These are phyloP conservation scores for Myanophis thanlyinensis DNA, from an alignment of 2,113 vertebrate species.

Conservation along the genomic window DNA sequence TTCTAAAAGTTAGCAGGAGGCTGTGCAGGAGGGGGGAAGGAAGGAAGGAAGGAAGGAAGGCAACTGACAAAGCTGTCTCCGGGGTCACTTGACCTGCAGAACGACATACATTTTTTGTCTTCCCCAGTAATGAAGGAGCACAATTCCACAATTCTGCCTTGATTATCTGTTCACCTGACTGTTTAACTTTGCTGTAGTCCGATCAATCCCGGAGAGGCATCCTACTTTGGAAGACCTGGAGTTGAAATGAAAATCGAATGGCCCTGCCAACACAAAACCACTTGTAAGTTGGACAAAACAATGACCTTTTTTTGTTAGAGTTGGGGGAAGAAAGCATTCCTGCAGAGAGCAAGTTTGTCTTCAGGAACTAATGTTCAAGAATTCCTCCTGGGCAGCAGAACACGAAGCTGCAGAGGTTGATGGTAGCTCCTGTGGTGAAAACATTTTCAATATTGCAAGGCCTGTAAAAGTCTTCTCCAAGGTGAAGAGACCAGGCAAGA, in stretches of 20 bases:
- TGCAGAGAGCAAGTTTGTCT: neutral
- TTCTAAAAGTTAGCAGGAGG: neutral
- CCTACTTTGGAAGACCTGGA: neutral
- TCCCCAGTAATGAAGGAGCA: constrained; percentile 1
- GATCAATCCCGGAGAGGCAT: neutral
- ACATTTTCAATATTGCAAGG: neutral
- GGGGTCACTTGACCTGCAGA: neutral
- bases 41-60: neutral
- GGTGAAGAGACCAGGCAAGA: neutral
- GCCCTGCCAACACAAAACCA: neutral
- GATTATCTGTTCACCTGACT: neutral
- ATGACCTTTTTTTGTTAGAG: neutral
- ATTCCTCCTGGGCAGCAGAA: neutral
- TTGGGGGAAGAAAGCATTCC: neutral
- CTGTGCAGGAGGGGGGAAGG: neutral
- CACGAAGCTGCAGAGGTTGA: neutral
- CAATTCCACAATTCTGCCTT: neutral
- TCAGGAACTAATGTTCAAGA: neutral
- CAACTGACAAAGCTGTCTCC: neutral
- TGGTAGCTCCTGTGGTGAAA: neutral
- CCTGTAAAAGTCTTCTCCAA: neutral
- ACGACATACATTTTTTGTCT: neutral
- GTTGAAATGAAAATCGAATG: constrained; percentile 2
- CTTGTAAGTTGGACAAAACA: neutral
- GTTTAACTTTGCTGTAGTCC: neutral